A percentile compares a stretch with the other conserved stretches of the same genome.
phyloP scores from a whole-genome alignment of 2,113 vertebrate species.

The Noturus placidus region DNA sequence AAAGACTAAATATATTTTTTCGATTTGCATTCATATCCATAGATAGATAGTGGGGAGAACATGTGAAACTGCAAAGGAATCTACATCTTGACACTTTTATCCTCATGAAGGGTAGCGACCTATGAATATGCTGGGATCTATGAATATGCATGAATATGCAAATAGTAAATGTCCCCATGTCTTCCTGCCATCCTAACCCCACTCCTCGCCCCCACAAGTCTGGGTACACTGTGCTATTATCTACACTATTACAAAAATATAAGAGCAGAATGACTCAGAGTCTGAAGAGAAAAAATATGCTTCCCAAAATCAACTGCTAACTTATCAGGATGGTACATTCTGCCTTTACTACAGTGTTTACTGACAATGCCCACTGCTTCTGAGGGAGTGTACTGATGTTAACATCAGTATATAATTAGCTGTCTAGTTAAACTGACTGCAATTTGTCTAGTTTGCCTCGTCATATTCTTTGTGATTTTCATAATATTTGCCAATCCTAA shows the following conservation, averaged over 20 bases:
- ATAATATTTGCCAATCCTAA: not conserved
- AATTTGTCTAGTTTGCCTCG: not conserved
- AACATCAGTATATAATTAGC: not conserved
- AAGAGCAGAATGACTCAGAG: not conserved
- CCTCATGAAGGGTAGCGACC: not conserved
- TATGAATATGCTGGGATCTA: not conserved
- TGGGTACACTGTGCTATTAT: not conserved
- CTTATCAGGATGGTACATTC: not conserved
- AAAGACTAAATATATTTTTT: not conserved
- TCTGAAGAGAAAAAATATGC: not conserved
- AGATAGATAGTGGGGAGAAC: not conserved
- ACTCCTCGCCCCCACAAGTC: slow-evolving; percentile 1
- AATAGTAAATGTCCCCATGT: slow-evolving; percentile 7
- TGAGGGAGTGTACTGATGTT: not conserved
- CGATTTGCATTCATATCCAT: not conserved
- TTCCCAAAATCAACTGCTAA: not conserved
- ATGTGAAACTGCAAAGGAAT: not conserved
- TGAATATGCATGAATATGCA: slow-evolving; percentile 18
- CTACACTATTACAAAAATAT: slow-evolving; percentile 4
- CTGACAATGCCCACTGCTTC: not conserved
- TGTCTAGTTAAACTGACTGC: not conserved
- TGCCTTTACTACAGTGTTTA: not conserved
- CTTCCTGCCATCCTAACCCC: slow-evolving; percentile 17
- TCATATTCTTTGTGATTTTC: not conserved
- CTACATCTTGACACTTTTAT: not conserved